Evolutionary conservation across 1,140 invertebrate genomes (phyloP).

Genomic region (Leucophenga varia): DNA sequence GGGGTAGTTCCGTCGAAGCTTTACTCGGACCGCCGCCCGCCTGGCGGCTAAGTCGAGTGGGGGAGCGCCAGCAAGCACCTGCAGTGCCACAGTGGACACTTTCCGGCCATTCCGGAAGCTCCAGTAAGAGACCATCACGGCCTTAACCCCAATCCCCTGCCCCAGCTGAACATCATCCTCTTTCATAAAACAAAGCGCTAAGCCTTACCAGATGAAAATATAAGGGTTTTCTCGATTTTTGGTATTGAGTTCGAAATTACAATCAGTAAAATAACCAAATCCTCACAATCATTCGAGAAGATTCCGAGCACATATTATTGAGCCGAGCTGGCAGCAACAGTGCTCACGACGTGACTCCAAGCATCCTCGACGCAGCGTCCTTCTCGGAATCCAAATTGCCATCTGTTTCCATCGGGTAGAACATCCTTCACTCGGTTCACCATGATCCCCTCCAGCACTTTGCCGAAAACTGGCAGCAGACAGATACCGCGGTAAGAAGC

Average conservation of each 20-base stretch:
- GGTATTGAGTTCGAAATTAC: too few relatives aligned
- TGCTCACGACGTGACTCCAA: conserved; percentile 3
- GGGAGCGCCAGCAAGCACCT: conserved; percentile 15
- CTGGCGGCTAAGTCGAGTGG: conserved; percentile 23
- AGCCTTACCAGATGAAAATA: too few relatives aligned
- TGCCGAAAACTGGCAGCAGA: conserved; percentile 17
- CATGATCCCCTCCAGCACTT: conserved; percentile 19
- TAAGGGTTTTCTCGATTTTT: too few relatives aligned
- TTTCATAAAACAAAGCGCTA: too few relatives aligned
- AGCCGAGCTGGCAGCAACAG: conserved; percentile 7
- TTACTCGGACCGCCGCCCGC: conserved; percentile 2
- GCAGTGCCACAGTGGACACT: conserved; percentile 25
- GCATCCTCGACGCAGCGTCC: conserved; percentile 16
- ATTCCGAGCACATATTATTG: conserved; percentile 11
- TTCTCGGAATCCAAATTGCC: conserved; percentile 15
- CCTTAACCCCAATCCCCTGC: too few relatives aligned
- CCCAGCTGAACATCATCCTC: too few relatives aligned
- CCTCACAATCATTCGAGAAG: too few relatives aligned
- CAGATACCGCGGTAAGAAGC: conserved; percentile 9
- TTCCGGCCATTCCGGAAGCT: conserved; percentile 27
- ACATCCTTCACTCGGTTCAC: conserved; percentile 12
- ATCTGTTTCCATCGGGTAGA: conserved; percentile 9
- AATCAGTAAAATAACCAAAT: too few relatives aligned
- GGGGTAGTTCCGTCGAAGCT: conserved; percentile 1
- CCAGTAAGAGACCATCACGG: too few relatives aligned